Conservation (phyloP, 2,888 invertebrate genomes). For the Zele albiditarsus region DNA sequence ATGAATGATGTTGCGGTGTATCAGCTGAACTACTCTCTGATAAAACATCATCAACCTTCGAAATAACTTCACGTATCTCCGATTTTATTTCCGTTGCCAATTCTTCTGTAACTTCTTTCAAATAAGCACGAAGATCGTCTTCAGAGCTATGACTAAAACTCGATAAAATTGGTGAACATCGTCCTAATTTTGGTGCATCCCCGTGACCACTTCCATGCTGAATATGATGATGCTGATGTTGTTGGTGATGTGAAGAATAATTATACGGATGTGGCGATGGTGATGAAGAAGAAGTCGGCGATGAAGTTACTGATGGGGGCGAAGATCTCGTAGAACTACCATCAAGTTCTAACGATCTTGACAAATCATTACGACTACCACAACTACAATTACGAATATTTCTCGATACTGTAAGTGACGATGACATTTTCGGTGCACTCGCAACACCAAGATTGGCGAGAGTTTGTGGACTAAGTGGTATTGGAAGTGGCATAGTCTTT, state of each 20-base stretch:
- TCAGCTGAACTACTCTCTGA: conserved; percentile 79
- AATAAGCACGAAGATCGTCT: conserved; percentile 83
- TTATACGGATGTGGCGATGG: conserved; percentile 51
- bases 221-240: conserved; percentile 40
- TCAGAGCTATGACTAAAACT: conserved; percentile 73
- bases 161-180: conserved; percentile 65
- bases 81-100: conserved; percentile 87
- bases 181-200: conserved; percentile 57
- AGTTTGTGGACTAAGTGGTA: conserved; percentile 77
- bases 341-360: conserved; percentile 77
- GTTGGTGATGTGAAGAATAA: conserved; percentile 42
- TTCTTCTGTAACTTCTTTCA: conserved; percentile 85
- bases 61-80: conserved; percentile 86
- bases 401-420: conserved; percentile 48
- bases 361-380: conserved; percentile 83
- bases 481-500: conserved; percentile 63
- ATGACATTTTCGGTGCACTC: conserved; percentile 65
- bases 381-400: conserved; percentile 78
- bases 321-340: conserved; percentile 64
- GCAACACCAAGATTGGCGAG: conserved; percentile 79
- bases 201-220: conserved; percentile 51
- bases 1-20: conserved; percentile 65
- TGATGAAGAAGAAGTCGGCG: conserved; percentile 61
- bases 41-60: conserved; percentile 85
- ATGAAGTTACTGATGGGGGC: conserved; percentile 61